Evolutionary conservation across 1,140 invertebrate species (phyloP), one percentile per base, ranked within the genome.

Genomic region (Dendroctonus valens): DNA sequence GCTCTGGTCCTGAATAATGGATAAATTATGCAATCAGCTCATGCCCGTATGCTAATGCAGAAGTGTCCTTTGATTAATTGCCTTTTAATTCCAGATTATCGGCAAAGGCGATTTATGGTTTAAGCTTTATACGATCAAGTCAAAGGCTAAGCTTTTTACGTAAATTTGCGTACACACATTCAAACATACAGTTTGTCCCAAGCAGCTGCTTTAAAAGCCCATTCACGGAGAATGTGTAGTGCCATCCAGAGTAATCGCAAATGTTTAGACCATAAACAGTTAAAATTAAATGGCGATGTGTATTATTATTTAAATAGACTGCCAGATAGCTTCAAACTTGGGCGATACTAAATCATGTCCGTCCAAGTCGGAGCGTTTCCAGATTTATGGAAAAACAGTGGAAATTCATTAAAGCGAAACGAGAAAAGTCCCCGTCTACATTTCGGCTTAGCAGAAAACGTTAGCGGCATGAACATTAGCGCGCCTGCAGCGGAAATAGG

Each of bases 401-500:
- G 41, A 63, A 52, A 54, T 63, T 63, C 54, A 53, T 58, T 15
- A 49, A 48, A 50, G 12, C 46, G 44, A 65, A 46, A 52, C 26
- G 26, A 26, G 53, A 57, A 57, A 65, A 65, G 41, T 57, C 39
- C 44, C 42, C 26, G 53, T 39, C 42, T 63, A 58, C 60, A 63
- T 63, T 63, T 40, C 26, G 60, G 60, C 41, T 63, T 63, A 63
- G 60, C 51, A 54, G 50, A 54, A 63, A 63, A 63, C 51, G 60
- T 51, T 65, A 57, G 49, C 64, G 48, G 64, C 57, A 59, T 52
- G 75, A 73, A 73, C 73, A 76, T 76, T 76, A 76, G 74, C 73
- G 72, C 74, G 70, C 66, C 71, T 66, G 65, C 70, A 75, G 70
- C 76, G 77, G 77, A 79, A 79, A 79, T 79, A 74, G 74, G 75